Evolutionary conservation across 2,113 vertebrate genomes (phyloP).

Genomic region (Rallus limicola): DNA sequence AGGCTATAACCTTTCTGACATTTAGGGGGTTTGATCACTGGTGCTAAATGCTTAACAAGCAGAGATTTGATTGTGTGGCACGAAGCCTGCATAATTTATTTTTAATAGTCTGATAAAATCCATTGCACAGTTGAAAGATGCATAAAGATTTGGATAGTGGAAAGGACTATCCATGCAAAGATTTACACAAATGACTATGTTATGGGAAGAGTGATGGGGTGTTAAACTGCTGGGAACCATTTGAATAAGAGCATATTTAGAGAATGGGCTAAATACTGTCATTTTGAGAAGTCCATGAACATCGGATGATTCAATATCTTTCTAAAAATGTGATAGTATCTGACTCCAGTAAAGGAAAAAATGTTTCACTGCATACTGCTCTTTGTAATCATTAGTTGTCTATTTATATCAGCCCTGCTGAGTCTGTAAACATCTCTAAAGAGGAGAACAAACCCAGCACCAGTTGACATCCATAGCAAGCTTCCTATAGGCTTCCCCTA

Average conservation of each 20-base stretch:
- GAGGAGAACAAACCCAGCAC: neutral
- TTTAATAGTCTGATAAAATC: constrained; percentile 43
- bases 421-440: neutral
- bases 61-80: constrained; percentile 51
- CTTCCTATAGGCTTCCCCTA: neutral
- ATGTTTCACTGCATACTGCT: neutral
- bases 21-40: constrained; percentile 46
- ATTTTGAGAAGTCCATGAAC: neutral
- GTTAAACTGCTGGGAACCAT: neutral
- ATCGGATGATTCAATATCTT: neutral
- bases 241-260: neutral
- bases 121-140: neutral
- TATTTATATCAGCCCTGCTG: neutral
- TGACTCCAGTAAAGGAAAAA: neutral
- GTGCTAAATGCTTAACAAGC: constrained; percentile 52
- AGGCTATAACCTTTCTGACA: constrained; percentile 23
- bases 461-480: neutral
- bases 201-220: neutral
- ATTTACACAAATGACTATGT: neutral
- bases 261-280: neutral
- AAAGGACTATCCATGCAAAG: neutral
- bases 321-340: neutral
- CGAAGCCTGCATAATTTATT: constrained; percentile 38
- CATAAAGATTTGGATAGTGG: neutral
- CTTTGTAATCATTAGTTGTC: neutral